Percentiles rank a stretch among this genome's conserved stretches.
Conservation (phyloP, 2,797 vertebrate species). For the Dermochelys coriacea region DNA sequence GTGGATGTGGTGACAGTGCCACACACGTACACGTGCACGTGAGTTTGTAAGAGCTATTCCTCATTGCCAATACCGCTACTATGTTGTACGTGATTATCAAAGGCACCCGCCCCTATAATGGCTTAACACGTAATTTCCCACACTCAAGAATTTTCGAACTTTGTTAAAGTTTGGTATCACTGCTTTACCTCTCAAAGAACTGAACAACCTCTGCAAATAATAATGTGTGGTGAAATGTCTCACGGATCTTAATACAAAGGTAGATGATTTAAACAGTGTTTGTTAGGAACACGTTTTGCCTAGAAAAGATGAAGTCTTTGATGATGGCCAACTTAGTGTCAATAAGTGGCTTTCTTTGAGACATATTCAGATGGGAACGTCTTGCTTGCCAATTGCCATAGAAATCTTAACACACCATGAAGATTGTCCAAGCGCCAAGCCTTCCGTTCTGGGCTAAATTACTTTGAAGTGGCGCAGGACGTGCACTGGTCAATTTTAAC, state of each 20-base stretch:
- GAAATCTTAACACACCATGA: constrained; percentile 96
- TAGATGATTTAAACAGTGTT: constrained; percentile 77
- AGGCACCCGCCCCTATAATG: not conserved
- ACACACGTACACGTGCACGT: not conserved
- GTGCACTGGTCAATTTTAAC: constrained; percentile 92
- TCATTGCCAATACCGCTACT: not conserved
- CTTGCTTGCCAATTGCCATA: constrained; percentile 91
- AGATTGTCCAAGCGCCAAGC: constrained; percentile 90
- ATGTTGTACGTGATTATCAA: not conserved
- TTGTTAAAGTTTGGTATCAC: constrained; percentile 36
- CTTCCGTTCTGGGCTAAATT: constrained; percentile 90
- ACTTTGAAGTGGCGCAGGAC: constrained; percentile 94
- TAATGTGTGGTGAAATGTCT: constrained; percentile 63
- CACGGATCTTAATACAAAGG: constrained; percentile 74
- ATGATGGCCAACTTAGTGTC: constrained; percentile 89
- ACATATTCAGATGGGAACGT: constrained; percentile 90
- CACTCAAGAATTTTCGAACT: constrained; percentile 51
- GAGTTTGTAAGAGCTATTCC: not conserved
- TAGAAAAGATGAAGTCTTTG: constrained; percentile 86
- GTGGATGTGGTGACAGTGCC: no score
- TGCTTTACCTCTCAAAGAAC: constrained; percentile 47
- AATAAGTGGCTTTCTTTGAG: constrained; percentile 89
- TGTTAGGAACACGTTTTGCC: constrained; percentile 72
- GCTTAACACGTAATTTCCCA: constrained; percentile 47
- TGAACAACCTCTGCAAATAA: constrained; percentile 23